phyloP scores from a whole-genome alignment of 2,797 vertebrate genomes.

The Lutra lutra region DNA sequence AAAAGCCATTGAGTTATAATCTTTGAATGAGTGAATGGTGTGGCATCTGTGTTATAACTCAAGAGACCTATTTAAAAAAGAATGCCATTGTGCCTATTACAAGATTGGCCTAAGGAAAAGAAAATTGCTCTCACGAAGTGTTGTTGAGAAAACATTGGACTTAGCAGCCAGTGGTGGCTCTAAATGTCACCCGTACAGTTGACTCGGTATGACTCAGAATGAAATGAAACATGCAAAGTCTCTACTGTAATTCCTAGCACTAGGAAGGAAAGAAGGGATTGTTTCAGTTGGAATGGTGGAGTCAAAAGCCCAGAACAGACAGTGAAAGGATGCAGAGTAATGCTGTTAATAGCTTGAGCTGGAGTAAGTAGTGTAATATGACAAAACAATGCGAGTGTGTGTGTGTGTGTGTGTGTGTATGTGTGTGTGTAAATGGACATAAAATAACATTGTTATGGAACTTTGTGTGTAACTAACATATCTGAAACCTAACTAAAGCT shows the following conservation, averaged over 20 bases:
- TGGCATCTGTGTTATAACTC: neutral
- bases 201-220: neutral
- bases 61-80: neutral
- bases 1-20: neutral
- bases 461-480: neutral
- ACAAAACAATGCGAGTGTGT: neutral
- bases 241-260: neutral
- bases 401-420: neutral
- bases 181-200: neutral
- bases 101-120: neutral
- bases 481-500: neutral
- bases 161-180: neutral
- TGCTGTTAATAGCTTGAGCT: neutral
- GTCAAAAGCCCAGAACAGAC: neutral
- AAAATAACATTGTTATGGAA: neutral
- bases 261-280: neutral
- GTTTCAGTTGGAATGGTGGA: neutral
- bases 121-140: neutral
- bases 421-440: neutral
- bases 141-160: neutral
- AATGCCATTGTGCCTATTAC: neutral
- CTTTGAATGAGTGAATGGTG: neutral
- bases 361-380: neutral
- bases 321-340: neutral
- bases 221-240: neutral